phyloP scores from a whole-genome alignment of 2,888 invertebrate species.

The Limnephilus rhombicus region DNA sequence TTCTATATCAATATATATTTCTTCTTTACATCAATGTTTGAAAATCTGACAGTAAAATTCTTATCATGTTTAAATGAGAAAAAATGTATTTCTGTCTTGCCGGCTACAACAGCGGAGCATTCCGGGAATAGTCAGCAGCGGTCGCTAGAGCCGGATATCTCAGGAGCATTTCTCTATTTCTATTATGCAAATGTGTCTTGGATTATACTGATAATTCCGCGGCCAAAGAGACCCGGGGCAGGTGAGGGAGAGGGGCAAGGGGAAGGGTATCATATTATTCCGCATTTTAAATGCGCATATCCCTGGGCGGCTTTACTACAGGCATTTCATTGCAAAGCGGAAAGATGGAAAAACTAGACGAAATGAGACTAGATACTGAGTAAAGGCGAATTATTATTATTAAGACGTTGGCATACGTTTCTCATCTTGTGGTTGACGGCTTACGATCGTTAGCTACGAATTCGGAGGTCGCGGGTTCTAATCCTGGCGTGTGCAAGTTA shows the following conservation, averaged over 20 bases:
- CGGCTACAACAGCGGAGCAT: slow-evolving; percentile 3
- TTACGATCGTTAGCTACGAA: not conserved
- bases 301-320: not conserved
- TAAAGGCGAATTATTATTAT: not conserved
- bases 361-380: not conserved
- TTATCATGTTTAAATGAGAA: not conserved
- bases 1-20: too few species aligned
- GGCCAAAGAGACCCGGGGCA: slow-evolving; percentile 32
- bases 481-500: too few species aligned
- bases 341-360: not conserved
- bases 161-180: slow-evolving; percentile 54
- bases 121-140: not conserved
- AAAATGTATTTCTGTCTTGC: not conserved
- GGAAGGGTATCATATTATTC: slow-evolving; percentile 56
- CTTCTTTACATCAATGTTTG: too few species aligned
- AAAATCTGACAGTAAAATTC: not conserved
- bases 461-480: too few species aligned
- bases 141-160: not conserved
- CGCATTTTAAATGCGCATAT: slow-evolving; percentile 60
- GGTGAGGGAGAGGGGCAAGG: not conserved
- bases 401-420: not conserved
- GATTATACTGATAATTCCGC: slow-evolving; percentile 59
- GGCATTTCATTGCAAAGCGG: slow-evolving; percentile 6
- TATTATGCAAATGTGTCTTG: slow-evolving; percentile 60
- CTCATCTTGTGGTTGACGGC: not conserved